phyloP scores from a whole-genome alignment of 2,113 vertebrate genomes.

The Chamaea fasciata region DNA sequence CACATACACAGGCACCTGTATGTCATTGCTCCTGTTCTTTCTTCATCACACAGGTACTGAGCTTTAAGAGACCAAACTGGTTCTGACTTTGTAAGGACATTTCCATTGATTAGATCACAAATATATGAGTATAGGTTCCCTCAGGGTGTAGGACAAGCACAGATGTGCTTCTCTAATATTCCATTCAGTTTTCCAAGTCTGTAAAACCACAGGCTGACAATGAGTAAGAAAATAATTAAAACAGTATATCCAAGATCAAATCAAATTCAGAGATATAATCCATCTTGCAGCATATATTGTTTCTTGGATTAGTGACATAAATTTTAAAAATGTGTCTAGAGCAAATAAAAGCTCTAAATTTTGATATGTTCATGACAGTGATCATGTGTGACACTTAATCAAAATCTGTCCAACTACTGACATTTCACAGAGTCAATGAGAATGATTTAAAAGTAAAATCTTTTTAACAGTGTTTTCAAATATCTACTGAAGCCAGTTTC shows the following conservation, averaged over 20 bases:
- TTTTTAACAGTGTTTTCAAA: background rate
- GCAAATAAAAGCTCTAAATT: background rate
- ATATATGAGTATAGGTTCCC: background rate
- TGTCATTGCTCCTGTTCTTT: background rate
- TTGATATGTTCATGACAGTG: background rate
- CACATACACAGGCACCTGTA: background rate
- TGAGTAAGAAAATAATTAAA: background rate
- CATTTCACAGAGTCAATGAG: background rate
- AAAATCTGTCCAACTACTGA: background rate
- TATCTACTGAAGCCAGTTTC: background rate
- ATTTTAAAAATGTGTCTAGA: background rate
- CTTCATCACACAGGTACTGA: background rate
- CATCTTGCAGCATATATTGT: background rate
- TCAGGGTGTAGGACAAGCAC: background rate
- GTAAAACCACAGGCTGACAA: background rate
- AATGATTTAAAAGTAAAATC: background rate
- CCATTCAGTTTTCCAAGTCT: background rate
- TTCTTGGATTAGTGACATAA: background rate
- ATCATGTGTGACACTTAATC: background rate
- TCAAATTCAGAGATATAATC: background rate
- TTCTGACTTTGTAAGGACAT: background rate
- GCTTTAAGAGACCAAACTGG: background rate
- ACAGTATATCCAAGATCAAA: background rate
- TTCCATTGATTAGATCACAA: background rate
- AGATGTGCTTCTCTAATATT: background rate